phyloP scores from a whole-genome alignment of 64 coral and sea anemone genomes.

The Actinia equina region DNA sequence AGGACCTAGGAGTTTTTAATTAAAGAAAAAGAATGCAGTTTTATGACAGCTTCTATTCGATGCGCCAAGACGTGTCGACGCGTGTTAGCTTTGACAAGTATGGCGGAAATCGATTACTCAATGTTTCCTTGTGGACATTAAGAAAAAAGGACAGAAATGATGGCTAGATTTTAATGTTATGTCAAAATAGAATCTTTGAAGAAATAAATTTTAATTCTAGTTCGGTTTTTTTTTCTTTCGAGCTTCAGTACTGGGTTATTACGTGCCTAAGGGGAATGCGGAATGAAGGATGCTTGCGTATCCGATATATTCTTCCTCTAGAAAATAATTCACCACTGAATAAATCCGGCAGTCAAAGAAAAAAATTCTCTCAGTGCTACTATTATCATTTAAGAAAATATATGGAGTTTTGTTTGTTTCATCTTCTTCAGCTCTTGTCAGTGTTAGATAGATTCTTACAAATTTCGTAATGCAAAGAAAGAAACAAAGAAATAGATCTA shows the following conservation, averaged over 20 bases:
- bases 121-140: neutral
- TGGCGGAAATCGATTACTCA: neutral
- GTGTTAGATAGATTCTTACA: neutral
- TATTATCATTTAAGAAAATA: too few relatives aligned
- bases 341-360: neutral
- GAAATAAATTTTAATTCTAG: neutral
- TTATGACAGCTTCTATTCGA: neutral
- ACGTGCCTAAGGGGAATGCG: neutral
- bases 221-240: neutral
- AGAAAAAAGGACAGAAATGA: neutral
- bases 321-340: neutral
- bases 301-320: neutral
- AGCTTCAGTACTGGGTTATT: neutral
- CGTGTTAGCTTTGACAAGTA: neutral
- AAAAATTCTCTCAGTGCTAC: too few relatives aligned
- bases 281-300: neutral
- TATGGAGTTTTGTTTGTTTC: neutral
- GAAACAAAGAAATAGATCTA: neutral
- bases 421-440: neutral
- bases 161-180: neutral
- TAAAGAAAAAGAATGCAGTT: neutral
- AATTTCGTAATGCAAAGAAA: neutral
- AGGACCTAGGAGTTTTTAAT: neutral
- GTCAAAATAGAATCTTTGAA: neutral
- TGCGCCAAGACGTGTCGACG: conserved; percentile 10